Evolutionary conservation across 2,797 vertebrate species (phyloP).

Genomic region (Chanos chanos): DNA sequence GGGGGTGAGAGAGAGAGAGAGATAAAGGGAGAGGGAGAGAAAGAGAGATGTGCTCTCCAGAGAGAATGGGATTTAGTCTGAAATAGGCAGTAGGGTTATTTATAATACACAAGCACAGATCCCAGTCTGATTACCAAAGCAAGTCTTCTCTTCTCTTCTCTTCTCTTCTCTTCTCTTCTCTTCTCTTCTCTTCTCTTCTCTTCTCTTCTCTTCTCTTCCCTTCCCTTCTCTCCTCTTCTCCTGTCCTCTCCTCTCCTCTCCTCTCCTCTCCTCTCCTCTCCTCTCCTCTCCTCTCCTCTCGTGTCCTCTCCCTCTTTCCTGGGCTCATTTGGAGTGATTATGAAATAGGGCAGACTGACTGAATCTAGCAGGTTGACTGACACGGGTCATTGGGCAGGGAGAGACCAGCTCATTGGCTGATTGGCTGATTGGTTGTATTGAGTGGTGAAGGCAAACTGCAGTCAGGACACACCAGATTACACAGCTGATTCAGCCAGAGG

Average conservation of each 20-base stretch:
- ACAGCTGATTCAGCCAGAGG: constrained; percentile 39
- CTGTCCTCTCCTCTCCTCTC: not conserved
- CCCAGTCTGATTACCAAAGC: no score
- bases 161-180: not conserved
- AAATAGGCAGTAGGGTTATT: no score
- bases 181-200: not conserved
- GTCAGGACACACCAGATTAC: constrained; percentile 51
- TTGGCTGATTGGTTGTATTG: constrained; percentile 11
- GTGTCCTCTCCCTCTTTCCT: constrained; percentile 8
- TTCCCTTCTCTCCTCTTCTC: constrained; percentile 43
- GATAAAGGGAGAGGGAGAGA: no score
- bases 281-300: constrained; percentile 16
- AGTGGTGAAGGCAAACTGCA: not conserved
- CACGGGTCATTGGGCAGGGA: constrained; percentile 16
- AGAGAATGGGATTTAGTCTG: no score
- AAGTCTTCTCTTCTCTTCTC: not conserved
- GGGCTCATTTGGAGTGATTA: not conserved
- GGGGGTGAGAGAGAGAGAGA: no score
- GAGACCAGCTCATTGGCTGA: constrained; percentile 1
- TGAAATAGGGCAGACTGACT: not conserved
- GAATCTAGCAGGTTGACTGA: constrained; percentile 4
- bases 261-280: constrained; percentile 1
- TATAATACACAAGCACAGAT: no score
- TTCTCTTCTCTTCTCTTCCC: not conserved
- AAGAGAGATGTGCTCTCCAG: no score